Percentiles rank a stretch among this genome's conserved stretches.
Conservation (phyloP, 2,888 invertebrate genomes). For the Malacosoma neustria region DNA sequence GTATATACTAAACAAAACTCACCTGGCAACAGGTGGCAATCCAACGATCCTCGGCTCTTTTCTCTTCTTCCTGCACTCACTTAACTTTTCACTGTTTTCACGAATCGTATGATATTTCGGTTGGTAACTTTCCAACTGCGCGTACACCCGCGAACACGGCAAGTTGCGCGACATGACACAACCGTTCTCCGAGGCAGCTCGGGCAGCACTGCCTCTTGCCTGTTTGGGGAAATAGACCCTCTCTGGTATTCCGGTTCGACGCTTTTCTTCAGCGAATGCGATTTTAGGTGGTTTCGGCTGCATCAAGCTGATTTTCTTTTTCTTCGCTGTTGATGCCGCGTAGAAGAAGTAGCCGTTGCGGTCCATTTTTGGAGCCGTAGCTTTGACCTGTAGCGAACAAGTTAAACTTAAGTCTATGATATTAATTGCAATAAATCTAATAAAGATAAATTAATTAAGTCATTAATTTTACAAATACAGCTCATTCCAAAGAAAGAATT, state of each 20-base stretch:
- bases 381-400: slow-evolving; percentile 55
- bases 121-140: slow-evolving; percentile 70
- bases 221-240: slow-evolving; percentile 22
- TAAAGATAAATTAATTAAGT: too few relatives aligned
- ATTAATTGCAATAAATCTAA: too few relatives aligned
- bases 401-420: too few relatives aligned
- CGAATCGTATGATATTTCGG: slow-evolving; percentile 68
- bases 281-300: slow-evolving; percentile 62
- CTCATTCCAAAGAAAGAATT: too few relatives aligned
- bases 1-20: slow-evolving; percentile 17
- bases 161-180: slow-evolving; percentile 51
- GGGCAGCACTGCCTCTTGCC: slow-evolving; percentile 42
- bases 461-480: too few relatives aligned
- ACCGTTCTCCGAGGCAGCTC: slow-evolving; percentile 39
- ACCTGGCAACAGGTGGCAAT: slow-evolving; percentile 46
- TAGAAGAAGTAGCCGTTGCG: slow-evolving; percentile 68
- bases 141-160: slow-evolving; percentile 57
- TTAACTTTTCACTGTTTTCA: slow-evolving; percentile 62
- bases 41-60: slow-evolving; percentile 49
- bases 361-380: slow-evolving; percentile 66
- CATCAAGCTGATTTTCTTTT: slow-evolving; percentile 70
- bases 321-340: slow-evolving; percentile 66
- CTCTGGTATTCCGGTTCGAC: slow-evolving; percentile 53
- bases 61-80: slow-evolving; percentile 53
- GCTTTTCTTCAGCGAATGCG: slow-evolving; percentile 58